These are phyloP conservation scores for Drosophila teissieri DNA, from an alignment of 1,140 invertebrate species.

Conservation along the genomic window DNA sequence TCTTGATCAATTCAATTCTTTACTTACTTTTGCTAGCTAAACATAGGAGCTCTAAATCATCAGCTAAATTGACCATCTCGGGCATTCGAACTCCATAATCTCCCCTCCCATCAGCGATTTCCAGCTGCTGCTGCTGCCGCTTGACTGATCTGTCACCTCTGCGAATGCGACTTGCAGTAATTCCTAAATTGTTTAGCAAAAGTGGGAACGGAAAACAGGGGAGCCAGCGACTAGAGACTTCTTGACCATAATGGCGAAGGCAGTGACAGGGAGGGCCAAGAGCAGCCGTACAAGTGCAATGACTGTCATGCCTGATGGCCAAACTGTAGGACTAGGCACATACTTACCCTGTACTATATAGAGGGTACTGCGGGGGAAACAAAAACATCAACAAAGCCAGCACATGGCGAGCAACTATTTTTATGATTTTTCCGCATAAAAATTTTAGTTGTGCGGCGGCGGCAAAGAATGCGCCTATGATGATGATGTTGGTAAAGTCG, in stretches of 20 bases:
- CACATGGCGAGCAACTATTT: conserved; percentile 63
- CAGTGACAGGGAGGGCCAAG: conserved; percentile 18
- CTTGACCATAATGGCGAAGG: conserved; percentile 32
- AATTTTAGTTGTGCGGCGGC: conserved; percentile 17
- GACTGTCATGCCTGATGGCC: conserved; percentile 55
- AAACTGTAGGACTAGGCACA: conserved; percentile 21
- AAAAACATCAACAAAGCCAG: conserved; percentile 18
- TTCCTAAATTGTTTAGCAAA: conserved; percentile 60
- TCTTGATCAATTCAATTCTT: background rate
- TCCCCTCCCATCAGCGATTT: conserved; percentile 19
- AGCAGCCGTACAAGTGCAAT: conserved; percentile 72
- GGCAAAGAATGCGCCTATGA: background rate
- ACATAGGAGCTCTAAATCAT: no score
- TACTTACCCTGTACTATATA: background rate
- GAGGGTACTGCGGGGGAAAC: conserved; percentile 16
- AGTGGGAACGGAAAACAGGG: conserved; percentile 8
- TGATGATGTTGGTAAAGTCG: conserved; percentile 1
- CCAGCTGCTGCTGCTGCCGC: conserved; percentile 30
- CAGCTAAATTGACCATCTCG: background rate
- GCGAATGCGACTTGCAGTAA: conserved; percentile 27
- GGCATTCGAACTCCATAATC: conserved; percentile 10
- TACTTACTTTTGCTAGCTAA: background rate
- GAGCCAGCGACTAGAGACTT: conserved; percentile 15
- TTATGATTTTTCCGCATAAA: conserved; percentile 71
- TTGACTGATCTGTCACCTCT: conserved; percentile 25